A percentile compares a stretch with the other conserved stretches of the same genome.
phyloP scores from a whole-genome alignment of 2,888 invertebrate species.

The Tetragnatha montana region DNA sequence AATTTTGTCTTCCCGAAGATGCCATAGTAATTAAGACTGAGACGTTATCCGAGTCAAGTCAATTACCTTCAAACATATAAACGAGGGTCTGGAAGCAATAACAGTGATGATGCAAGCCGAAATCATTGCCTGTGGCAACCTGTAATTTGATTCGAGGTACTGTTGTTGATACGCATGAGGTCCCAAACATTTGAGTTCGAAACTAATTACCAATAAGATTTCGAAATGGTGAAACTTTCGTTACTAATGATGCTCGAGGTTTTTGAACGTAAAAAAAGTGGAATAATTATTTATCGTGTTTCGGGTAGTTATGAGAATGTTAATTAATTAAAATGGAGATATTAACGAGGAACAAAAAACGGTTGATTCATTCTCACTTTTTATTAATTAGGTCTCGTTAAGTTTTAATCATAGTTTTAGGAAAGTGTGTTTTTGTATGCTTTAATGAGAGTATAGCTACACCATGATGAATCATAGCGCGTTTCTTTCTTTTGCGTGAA shows the following conservation, averaged over 20 bases:
- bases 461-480: no score
- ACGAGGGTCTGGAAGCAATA: background rate
- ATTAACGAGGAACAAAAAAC: no score
- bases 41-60: background rate
- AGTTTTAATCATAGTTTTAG: no score
- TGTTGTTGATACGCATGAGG: background rate
- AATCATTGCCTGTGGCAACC: background rate
- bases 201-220: background rate
- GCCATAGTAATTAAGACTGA: background rate
- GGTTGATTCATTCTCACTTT: no score
- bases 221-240: background rate
- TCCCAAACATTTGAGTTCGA: background rate
- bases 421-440: no score
- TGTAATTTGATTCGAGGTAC: background rate
- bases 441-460: no score
- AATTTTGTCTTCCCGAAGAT: no score
- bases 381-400: no score
- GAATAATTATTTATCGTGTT: no score
- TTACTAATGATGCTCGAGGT: background rate
- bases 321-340: background rate
- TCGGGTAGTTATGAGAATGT: no score
- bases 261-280: no score
- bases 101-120: background rate
- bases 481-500: no score
- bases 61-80: background rate